phyloP scores from a whole-genome alignment of 2,797 vertebrate species.

The Odontamblyopus lacepedii region DNA sequence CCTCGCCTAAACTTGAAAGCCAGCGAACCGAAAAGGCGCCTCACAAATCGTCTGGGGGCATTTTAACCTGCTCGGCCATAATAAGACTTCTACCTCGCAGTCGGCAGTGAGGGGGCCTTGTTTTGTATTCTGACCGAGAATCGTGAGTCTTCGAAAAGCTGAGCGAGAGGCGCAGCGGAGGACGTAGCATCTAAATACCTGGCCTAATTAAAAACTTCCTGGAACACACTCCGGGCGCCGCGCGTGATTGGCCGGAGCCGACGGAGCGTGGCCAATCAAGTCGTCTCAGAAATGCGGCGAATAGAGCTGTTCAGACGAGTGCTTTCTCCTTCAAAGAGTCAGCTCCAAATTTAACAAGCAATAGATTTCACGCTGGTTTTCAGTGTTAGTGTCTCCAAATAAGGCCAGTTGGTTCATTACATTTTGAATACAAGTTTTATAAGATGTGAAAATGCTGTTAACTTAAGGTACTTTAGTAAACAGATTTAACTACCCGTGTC shows the following conservation, averaged over 20 bases:
- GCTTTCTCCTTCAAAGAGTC: slow-evolving; percentile 6
- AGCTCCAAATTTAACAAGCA: not conserved
- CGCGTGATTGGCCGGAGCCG: slow-evolving; percentile 4
- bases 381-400: not conserved
- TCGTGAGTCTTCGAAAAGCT: not conserved
- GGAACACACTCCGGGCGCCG: slow-evolving; percentile 4
- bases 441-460: no score
- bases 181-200: slow-evolving; percentile 28
- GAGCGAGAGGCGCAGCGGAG: slow-evolving; percentile 16
- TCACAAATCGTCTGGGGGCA: slow-evolving; percentile 3
- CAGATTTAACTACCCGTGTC: not conserved
- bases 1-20: slow-evolving; percentile 6
- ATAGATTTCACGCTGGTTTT: not conserved
- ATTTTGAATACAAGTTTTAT: not conserved
- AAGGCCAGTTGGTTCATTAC: not conserved
- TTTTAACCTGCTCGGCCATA: slow-evolving; percentile 13
- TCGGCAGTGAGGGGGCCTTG: slow-evolving; percentile 14
- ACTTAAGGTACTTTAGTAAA: no score
- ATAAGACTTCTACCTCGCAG: slow-evolving; percentile 24
- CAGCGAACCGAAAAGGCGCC: slow-evolving; percentile 8
- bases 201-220: slow-evolving; percentile 31
- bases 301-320: not conserved
- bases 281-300: not conserved
- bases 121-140: slow-evolving; percentile 28
- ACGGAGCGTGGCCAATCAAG: slow-evolving; percentile 15